Evolutionary conservation across 1,140 invertebrate species (phyloP), one percentile per base, ranked within the genome.

Genomic region (Acromyrmex heyeri): DNA sequence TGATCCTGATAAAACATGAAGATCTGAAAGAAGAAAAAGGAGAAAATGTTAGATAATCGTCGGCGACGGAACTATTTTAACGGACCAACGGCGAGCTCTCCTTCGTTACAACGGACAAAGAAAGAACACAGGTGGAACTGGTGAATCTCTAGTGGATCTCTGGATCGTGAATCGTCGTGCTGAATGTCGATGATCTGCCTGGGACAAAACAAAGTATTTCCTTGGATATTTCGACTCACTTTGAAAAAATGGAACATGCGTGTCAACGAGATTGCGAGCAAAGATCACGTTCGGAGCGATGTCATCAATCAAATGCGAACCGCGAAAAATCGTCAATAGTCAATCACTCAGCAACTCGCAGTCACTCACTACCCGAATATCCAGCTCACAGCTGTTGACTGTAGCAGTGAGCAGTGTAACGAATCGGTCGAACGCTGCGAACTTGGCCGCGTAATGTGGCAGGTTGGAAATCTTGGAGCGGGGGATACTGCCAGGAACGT

Each of bases 21-120:
- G 6, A 16, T n/a, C 18, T n/a, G 3, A 38, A 14, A 38, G n/a
- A 34, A 75, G 50, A 53, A 65, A 7, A 14, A 24, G 64, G n/a
- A 64, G 2, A 64, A 64, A 27, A 85, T 48, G 12, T 62, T 38
- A 85, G 59, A 55, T 55, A 77, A 62, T 48, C 34, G 18, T 21
- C 0, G 2, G 50, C 18, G 10, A 34, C 16, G 12, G 55, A 75
- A 57, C 8, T 21, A 73, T 2, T 38, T 59, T 38, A 57, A 48
- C 0, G 34, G 21, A 61, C 7, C 30, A 55, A 12, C 18, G 27
- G 55, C 7, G 53, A 50, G 48, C 48, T 50, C 10, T 50, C 4
- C 14, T 50, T 50, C 48, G 14, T 50, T 50, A 16, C 10, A 57
- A 65, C 16, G 6, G 21, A 65, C 34, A 21, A 65, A n/a, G 18